A percentile compares a stretch with the other conserved stretches of the same genome.
Evolutionary conservation across 1,140 invertebrate species (phyloP).

Genomic region (Monochamus saltuarius): DNA sequence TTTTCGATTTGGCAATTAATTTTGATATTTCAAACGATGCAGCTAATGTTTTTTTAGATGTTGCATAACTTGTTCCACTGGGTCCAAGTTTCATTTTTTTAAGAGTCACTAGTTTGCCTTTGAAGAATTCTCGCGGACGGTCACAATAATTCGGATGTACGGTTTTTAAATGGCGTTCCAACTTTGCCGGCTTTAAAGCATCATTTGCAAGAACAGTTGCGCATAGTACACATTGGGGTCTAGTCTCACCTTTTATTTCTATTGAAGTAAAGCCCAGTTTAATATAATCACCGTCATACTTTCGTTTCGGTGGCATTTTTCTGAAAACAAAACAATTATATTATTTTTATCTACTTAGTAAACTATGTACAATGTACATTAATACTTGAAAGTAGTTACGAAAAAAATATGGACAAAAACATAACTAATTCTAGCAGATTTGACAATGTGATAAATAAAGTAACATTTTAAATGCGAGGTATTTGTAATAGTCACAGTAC

Average conservation of each 20-base stretch:
- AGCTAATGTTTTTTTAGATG: slow-evolving; percentile 28
- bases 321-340: no score
- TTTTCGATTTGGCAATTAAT: slow-evolving; percentile 23
- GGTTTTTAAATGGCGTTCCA: slow-evolving; percentile 35
- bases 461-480: no score
- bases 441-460: no score
- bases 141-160: slow-evolving; percentile 31
- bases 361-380: no score
- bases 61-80: slow-evolving; percentile 20
- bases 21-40: slow-evolving; percentile 33
- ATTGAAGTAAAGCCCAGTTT: slow-evolving; percentile 26
- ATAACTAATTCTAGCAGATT: no score
- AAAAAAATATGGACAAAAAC: no score
- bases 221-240: slow-evolving; percentile 38
- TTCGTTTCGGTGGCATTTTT: no score
- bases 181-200: slow-evolving; percentile 31
- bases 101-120: slow-evolving; percentile 32
- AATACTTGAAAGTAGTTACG: no score
- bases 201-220: slow-evolving; percentile 28
- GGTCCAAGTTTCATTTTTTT: slow-evolving; percentile 35
- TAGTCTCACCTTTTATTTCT: slow-evolving; percentile 25
- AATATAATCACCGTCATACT: slow-evolving; percentile 5
- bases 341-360: no score
- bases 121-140: slow-evolving; percentile 34
- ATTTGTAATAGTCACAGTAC: no score